These are phyloP conservation scores for Platyscapa corneri DNA, from an alignment of 1,140 invertebrate species.

Conservation along the genomic window DNA sequence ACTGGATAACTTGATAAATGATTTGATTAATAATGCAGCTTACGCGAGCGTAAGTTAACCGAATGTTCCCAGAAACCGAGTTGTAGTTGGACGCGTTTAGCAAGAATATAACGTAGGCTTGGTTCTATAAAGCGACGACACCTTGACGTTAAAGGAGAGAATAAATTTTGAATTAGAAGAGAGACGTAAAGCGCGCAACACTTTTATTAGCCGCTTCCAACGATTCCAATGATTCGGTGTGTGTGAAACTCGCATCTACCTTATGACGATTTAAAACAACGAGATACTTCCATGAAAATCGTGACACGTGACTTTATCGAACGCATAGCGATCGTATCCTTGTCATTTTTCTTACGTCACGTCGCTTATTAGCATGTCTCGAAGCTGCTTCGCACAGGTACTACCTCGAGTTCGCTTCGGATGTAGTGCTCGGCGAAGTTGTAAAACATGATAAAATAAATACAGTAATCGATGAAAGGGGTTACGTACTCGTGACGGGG, in stretches of 20 bases:
- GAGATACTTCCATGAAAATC: no score
- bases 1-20: background rate
- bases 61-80: background rate
- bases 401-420: no score
- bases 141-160: background rate
- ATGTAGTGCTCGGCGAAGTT: background rate
- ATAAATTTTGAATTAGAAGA: background rate
- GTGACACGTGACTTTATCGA: no score
- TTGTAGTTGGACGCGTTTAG: background rate
- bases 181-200: no score
- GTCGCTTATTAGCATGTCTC: no score
- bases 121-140: background rate
- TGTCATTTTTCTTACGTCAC: no score
- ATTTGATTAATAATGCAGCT: constrained; percentile 1
- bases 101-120: background rate
- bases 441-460: background rate
- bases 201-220: no score
- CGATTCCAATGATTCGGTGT: no score
- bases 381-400: no score
- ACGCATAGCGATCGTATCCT: no score
- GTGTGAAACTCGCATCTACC: no score
- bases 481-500: background rate
- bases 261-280: no score
- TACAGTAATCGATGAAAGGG: background rate
- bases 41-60: background rate